Conservation (phyloP, 2,888 invertebrate genomes). For the Mimachlamys varia region DNA sequence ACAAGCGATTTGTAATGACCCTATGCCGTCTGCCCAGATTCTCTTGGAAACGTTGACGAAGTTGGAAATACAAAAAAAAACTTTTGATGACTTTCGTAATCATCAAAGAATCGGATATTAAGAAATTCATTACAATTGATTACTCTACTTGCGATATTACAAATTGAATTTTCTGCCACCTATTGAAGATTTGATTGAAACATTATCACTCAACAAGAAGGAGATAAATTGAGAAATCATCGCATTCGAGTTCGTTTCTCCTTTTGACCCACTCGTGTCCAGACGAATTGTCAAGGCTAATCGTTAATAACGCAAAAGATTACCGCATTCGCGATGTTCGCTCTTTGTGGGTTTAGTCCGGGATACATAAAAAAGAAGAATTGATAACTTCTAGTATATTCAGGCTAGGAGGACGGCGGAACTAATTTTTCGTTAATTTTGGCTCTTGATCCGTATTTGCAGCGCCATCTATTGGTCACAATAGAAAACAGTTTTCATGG, state of each 20-base stretch:
- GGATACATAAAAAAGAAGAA: neutral
- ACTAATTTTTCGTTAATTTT: conserved; percentile 13
- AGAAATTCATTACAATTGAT: conserved; percentile 15
- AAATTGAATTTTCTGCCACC: neutral
- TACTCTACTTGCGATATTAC: neutral
- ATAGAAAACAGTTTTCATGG: conserved; percentile 5
- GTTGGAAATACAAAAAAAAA: neutral
- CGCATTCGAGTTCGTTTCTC: neutral
- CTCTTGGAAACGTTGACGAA: no score
- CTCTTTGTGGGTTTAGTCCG: neutral
- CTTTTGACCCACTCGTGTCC: neutral
- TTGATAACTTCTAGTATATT: neutral
- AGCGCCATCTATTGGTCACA: neutral
- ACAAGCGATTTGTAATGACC: no score
- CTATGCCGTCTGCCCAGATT: no score
- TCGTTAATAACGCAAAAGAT: neutral
- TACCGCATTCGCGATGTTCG: neutral
- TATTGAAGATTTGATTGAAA: neutral
- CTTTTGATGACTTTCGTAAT: neutral
- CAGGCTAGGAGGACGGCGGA: neutral
- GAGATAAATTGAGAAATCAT: neutral
- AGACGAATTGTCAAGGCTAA: neutral
- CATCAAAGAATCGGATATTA: neutral
- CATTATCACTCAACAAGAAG: neutral
- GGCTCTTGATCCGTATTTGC: neutral